Base-by-base conservation (phyloP, 2,797 vertebrate species). In the Neomorphus geoffroyi region DNA sequence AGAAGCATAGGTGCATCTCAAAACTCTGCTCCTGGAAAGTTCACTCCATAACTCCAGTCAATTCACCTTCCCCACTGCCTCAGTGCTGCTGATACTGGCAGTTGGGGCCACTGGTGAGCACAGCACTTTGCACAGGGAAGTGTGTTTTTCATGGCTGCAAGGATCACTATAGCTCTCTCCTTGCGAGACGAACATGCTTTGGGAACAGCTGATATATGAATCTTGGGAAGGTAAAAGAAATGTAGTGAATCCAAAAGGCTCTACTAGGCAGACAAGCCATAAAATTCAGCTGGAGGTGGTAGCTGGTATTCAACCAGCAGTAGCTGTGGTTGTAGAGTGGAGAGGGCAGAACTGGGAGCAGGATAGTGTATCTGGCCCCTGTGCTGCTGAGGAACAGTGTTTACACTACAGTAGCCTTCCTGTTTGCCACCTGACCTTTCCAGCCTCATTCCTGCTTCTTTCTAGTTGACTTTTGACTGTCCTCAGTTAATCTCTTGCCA, bases 391-490 rank as follows among this genome's bases (percentile, higher is more conserved):
- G 51, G 48, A 23, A 10, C 10, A 18, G 60, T 41, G n/a, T 82
- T 97, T 84, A 56, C 75, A 81, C 60, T 65, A 17, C 86, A 92
- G 80, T 89, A 89, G 80, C 71, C 78, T 95, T 94, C 83, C 67
- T 60, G 71, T 71, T 86, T 87, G 94, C 71, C 51, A 80, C 57
- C 61, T 86, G 94, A 93, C 92, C 65, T 94, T 89, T 80, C 61
- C 86, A 93, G 80, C 62, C 69, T 93, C 93, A 87, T 95, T 61
- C 39, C 13, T 0, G 0, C 28, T 92, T 61, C 46, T 85, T 94
- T 94, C 88, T 94, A 84, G 83, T 94, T 95, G 96, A 96, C 93
- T 96, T 96, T 94, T 96, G 95, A 91, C 69, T 96, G 90, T 95
- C 96, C 96, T 95, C 90, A 86, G 95, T 96, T 96, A 96, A 96